Percentiles rank a stretch among this genome's conserved stretches.
Conservation (phyloP, 2,797 vertebrate species). For the Sitta carolinensis region DNA sequence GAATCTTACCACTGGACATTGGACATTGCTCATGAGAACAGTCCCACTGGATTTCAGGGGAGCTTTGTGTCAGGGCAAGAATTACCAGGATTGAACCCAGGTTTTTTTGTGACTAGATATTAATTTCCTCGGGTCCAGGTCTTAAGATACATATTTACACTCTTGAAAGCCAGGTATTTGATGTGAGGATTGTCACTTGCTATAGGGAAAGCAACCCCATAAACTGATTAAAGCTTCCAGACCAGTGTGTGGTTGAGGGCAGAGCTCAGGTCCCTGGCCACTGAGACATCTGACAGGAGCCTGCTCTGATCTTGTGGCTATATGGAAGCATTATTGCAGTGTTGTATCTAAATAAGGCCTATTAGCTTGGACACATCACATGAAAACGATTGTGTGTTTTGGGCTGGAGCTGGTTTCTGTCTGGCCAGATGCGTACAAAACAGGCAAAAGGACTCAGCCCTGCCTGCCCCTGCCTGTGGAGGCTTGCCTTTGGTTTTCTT, state of each 20-base stretch:
- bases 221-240: not conserved
- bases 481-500: slow-evolving; percentile 16
- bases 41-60: not conserved
- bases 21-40: not conserved
- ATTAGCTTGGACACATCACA: slow-evolving; percentile 1
- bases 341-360: slow-evolving; percentile 5
- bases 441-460: not conserved
- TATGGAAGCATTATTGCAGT: not conserved
- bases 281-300: not conserved
- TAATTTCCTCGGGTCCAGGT: not conserved
- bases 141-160: not conserved
- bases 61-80: not conserved
- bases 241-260: not conserved
- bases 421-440: not conserved
- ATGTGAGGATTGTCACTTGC: not conserved
- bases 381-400: not conserved
- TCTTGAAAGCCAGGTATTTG: not conserved
- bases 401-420: slow-evolving; percentile 31
- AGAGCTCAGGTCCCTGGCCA: not conserved
- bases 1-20: not conserved
- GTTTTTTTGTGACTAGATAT: not conserved
- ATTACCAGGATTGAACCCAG: not conserved
- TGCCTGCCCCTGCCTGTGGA: not conserved
- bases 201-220: not conserved
- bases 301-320: not conserved